phyloP scores from a whole-genome alignment of 2,888 invertebrate species.

The Ochropacha duplaris region DNA sequence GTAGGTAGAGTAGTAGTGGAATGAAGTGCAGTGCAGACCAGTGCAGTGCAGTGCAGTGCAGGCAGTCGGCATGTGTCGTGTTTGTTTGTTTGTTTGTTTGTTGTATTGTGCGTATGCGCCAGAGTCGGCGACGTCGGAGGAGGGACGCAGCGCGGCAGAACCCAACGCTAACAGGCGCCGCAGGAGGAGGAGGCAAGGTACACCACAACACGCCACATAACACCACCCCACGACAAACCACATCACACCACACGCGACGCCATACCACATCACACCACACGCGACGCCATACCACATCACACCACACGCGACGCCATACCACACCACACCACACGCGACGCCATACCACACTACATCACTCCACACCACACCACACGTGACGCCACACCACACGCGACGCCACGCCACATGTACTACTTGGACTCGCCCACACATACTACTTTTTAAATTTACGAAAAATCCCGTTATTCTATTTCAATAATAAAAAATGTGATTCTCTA shows the following conservation, averaged over 20 bases:
- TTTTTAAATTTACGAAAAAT: too few relatives aligned
- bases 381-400: too few relatives aligned
- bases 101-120: too few relatives aligned
- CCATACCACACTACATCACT: too few relatives aligned
- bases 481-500: too few relatives aligned
- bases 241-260: slow-evolving; percentile 5
- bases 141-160: slow-evolving; percentile 41
- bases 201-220: slow-evolving; percentile 22
- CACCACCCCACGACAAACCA: slow-evolving; percentile 8
- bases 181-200: slow-evolving; percentile 54
- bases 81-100: slow-evolving; percentile 76
- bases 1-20: background rate
- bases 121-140: slow-evolving; percentile 73
- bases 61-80: slow-evolving; percentile 19
- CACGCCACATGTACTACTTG: too few relatives aligned
- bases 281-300: too few relatives aligned
- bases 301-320: too few relatives aligned
- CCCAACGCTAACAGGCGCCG: slow-evolving; percentile 41
- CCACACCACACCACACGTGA: too few relatives aligned
- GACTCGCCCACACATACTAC: background rate
- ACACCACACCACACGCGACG: too few relatives aligned
- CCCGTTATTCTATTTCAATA: too few relatives aligned
- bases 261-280: slow-evolving; percentile 9
- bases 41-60: slow-evolving; percentile 14
- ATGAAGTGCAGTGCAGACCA: background rate